Evolutionary conservation across 2,888 invertebrate genomes (phyloP).

Genomic region (Magallana nippona): DNA sequence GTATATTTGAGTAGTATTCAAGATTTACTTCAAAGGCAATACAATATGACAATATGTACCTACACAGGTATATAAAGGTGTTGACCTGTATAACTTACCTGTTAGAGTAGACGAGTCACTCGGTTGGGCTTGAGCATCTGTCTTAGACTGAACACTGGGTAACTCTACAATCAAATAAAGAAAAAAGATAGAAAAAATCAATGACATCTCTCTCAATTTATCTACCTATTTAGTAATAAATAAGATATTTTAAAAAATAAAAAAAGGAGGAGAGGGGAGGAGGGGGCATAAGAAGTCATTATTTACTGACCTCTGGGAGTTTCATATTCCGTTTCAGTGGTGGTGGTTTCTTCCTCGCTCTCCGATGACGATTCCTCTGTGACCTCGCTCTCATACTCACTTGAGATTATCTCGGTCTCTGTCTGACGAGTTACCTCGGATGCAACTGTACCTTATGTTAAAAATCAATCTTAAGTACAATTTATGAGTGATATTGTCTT

Average conservation of each 20-base stretch:
- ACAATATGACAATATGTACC: no score
- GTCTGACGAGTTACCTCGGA: conserved; percentile 35
- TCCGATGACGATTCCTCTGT: conserved; percentile 57
- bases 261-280: no score
- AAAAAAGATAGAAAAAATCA: no score
- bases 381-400: conserved; percentile 43
- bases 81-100: background rate
- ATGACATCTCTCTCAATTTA: no score
- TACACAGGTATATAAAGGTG: no score
- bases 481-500: background rate
- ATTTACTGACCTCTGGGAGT: conserved; percentile 59
- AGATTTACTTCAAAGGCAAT: no score
- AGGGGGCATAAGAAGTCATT: no score
- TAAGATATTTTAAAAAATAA: no score
- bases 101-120: background rate
- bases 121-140: background rate
- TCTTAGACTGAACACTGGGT: background rate
- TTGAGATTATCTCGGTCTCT: conserved; percentile 37
- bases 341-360: conserved; percentile 54
- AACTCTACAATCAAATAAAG: background rate
- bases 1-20: background rate
- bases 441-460: background rate
- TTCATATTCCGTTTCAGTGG: conserved; percentile 58
- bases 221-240: no score
- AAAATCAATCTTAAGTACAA: background rate